These are phyloP conservation scores for Gymnogyps californianus DNA, from an alignment of 2,113 vertebrate genomes.

Conservation along the genomic window DNA sequence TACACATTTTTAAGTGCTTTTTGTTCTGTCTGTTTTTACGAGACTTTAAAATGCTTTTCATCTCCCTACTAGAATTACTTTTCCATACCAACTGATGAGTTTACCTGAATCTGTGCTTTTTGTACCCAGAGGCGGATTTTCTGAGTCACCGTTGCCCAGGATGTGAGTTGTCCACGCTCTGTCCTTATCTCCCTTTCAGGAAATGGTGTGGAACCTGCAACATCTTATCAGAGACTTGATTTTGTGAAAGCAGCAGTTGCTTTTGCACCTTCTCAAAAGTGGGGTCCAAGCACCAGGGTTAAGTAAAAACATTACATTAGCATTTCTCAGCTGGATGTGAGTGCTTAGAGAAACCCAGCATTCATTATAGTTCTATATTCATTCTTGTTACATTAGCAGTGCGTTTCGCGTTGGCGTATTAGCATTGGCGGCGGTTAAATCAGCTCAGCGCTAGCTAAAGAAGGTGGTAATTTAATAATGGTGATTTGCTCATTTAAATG, in stretches of 20 bases:
- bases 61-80: not conserved
- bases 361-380: not conserved
- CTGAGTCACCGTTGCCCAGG: not conserved
- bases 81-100: not conserved
- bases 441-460: not conserved
- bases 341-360: not conserved
- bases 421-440: not conserved
- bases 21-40: not conserved
- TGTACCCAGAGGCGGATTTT: not conserved
- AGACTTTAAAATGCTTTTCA: not conserved
- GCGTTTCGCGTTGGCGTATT: fast-evolving
- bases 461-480: not conserved
- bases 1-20: not conserved
- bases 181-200: not conserved
- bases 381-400: not conserved
- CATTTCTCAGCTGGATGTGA: not conserved
- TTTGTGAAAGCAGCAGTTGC: not conserved
- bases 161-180: not conserved
- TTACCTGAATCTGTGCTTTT: not conserved
- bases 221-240: not conserved
- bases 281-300: not conserved
- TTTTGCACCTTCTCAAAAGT: not conserved
- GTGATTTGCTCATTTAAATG: not conserved
- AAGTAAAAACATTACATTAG: not conserved
- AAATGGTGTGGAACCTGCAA: not conserved